A percentile compares a stretch with the other conserved stretches of the same genome.
Evolutionary conservation across 2,888 invertebrate species (phyloP).

Genomic region (Tetanocera ferruginea): DNA sequence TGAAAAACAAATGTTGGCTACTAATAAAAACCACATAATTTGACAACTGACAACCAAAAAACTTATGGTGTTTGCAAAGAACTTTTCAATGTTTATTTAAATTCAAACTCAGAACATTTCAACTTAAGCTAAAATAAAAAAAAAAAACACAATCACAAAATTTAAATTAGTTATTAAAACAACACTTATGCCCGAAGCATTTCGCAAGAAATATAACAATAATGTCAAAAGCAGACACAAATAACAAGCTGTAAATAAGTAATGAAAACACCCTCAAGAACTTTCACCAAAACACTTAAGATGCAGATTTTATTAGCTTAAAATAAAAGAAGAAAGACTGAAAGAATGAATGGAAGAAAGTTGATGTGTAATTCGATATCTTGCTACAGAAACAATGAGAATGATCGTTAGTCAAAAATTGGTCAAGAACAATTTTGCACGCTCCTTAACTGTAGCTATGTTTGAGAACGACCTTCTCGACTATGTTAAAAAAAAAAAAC

Average conservation of each 20-base stretch:
- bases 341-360: background rate
- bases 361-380: background rate
- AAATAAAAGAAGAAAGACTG: slow-evolving; percentile 40
- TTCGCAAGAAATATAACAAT: background rate
- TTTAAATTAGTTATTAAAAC: background rate
- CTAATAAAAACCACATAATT: no score
- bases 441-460: background rate
- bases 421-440: slow-evolving; percentile 17
- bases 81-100: background rate
- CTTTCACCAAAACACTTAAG: slow-evolving; percentile 44
- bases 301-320: slow-evolving; percentile 38
- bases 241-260: background rate
- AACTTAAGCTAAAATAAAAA: background rate
- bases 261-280: slow-evolving; percentile 35
- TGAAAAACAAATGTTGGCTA: no score
- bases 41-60: no score
- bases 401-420: background rate
- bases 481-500: background rate
- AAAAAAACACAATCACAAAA: background rate
- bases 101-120: background rate
- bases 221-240: background rate
- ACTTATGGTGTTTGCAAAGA: no score
- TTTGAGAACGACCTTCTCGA: slow-evolving; percentile 12
- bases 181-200: background rate
- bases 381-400: slow-evolving; percentile 5